Evolutionary conservation across 2,797 vertebrate genomes (phyloP).

Genomic region (Micrastur ruficollis): DNA sequence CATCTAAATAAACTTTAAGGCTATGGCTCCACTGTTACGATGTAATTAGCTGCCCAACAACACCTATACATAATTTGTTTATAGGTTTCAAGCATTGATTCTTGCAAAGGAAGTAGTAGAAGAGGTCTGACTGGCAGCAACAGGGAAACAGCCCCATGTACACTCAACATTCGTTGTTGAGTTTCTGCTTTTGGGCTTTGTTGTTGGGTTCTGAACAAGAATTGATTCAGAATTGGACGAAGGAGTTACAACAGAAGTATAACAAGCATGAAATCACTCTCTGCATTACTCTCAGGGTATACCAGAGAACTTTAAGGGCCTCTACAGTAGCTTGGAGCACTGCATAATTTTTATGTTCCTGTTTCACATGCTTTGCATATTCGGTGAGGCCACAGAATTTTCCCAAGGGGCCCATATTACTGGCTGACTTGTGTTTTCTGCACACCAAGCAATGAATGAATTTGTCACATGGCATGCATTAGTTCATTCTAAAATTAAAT

Average conservation of each 20-base stretch:
- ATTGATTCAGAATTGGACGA: not conserved
- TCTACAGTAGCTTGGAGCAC: not conserved
- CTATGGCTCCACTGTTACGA: not conserved
- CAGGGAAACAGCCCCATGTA: not conserved
- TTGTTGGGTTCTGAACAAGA: not conserved
- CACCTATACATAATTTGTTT: not conserved
- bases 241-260: not conserved
- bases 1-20: not conserved
- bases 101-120: not conserved
- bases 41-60: not conserved
- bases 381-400: not conserved
- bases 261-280: not conserved
- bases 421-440: not conserved
- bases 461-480: not conserved
- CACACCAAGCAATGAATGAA: not conserved
- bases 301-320: not conserved
- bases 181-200: not conserved
- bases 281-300: not conserved
- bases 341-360: not conserved
- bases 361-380: not conserved
- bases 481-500: not conserved
- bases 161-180: rapidly evolving
- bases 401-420: not conserved
- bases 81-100: not conserved
- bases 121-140: not conserved